phyloP scores from a whole-genome alignment of 37 sponge, comb jelly and placozoan genomes.

The Halisarca cf. caerulea region DNA sequence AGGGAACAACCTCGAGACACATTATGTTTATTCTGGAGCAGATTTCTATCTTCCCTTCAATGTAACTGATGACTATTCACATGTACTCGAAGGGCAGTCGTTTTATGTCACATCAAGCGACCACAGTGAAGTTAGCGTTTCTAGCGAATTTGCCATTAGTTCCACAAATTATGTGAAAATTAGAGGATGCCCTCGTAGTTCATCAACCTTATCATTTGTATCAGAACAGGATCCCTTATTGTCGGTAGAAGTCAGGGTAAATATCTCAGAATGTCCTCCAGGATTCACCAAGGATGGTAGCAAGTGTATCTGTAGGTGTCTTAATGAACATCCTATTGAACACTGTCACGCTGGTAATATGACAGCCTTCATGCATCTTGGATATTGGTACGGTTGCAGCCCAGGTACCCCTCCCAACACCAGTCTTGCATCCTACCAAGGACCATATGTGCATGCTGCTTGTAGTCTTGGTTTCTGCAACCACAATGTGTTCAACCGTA shows the following conservation, averaged over 20 bases:
- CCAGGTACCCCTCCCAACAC: too few relatives aligned
- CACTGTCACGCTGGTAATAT: background rate
- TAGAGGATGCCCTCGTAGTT: too few relatives aligned
- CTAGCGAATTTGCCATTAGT: too few relatives aligned
- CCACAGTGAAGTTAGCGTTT: too few relatives aligned
- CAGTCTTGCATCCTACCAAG: too few relatives aligned
- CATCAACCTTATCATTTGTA: background rate
- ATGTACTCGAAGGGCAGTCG: too few relatives aligned
- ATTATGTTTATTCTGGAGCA: constrained; percentile 1
- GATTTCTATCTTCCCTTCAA: background rate
- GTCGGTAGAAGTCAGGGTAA: background rate
- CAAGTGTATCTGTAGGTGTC: background rate
- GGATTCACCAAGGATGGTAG: background rate
- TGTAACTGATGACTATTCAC: background rate
- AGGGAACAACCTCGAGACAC: background rate
- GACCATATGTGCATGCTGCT: background rate
- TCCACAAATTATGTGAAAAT: too few relatives aligned
- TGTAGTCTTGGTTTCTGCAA: background rate
- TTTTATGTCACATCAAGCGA: too few relatives aligned
- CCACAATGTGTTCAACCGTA: background rate
- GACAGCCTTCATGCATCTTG: background rate
- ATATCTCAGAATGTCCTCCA: background rate
- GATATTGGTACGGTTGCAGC: background rate
- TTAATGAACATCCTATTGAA: background rate
- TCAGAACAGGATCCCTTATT: background rate